phyloP scores from a whole-genome alignment of 2,888 invertebrate species.

The Hirudinaria manillensis region DNA sequence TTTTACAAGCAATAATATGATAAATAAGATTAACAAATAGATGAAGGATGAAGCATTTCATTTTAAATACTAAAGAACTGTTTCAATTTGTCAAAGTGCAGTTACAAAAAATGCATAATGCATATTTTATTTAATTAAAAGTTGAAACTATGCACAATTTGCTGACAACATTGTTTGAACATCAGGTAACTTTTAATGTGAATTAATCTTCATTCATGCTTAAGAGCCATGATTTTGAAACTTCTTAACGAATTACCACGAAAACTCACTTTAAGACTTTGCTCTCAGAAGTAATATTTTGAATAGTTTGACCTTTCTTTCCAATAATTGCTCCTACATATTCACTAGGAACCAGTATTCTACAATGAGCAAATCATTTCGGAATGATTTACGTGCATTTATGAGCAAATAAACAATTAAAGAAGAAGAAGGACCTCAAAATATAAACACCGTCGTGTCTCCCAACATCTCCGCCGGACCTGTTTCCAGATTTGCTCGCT shows the following conservation, averaged over 20 bases:
- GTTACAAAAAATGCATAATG: too few species aligned
- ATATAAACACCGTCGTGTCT: constrained; percentile 24
- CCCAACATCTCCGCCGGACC: not conserved
- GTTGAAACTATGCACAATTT: too few species aligned
- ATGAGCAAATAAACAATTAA: too few species aligned
- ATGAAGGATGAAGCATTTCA: not conserved
- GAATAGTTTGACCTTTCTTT: constrained; percentile 89
- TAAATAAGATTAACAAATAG: not conserved
- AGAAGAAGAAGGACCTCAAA: constrained; percentile 9
- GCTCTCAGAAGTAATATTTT: constrained; percentile 78
- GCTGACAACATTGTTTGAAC: too few species aligned
- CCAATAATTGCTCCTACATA: constrained; percentile 98
- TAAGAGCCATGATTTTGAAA: too few species aligned
- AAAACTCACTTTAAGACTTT: constrained; percentile 46
- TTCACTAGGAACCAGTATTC: constrained; percentile 86
- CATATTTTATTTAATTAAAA: too few species aligned
- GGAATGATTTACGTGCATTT: not conserved
- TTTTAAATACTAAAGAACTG: too few species aligned
- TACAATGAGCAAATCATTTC: constrained; percentile 40
- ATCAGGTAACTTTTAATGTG: too few species aligned
- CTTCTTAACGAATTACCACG: not conserved
- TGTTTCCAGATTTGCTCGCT: not conserved
- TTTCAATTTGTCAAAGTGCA: too few species aligned
- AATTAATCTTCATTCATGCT: too few species aligned
- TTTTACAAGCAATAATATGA: too few species aligned